These are phyloP conservation scores for Cyclura pinguis DNA, from an alignment of 2,797 vertebrate species.

Conservation along the genomic window DNA sequence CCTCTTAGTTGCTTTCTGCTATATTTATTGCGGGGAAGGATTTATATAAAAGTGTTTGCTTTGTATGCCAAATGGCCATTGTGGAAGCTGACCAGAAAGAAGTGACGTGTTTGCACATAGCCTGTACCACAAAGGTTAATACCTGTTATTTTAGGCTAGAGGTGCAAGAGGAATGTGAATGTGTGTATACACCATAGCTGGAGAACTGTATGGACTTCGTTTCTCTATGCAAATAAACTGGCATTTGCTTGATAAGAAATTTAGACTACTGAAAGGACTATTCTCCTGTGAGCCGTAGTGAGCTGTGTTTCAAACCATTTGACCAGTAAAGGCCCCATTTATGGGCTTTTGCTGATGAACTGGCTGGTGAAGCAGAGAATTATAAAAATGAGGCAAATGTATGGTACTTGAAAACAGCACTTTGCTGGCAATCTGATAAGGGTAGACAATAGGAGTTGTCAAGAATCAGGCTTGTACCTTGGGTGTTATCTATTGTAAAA, in stretches of 20 bases:
- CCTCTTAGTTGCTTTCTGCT: slow-evolving; percentile 45
- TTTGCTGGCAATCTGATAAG: neutral
- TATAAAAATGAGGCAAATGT: slow-evolving; percentile 9
- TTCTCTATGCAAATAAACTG: neutral
- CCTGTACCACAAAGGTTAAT: slow-evolving; percentile 45
- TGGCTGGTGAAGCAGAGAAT: neutral
- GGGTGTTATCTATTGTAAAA: slow-evolving; percentile 40
- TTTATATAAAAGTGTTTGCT: slow-evolving; percentile 56
- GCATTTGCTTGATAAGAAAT: neutral
- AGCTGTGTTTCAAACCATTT: slow-evolving; percentile 8
- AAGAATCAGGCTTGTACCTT: slow-evolving; percentile 47
- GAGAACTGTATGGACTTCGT: slow-evolving; percentile 24
- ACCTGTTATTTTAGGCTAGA: slow-evolving; percentile 50
- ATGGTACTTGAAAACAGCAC: neutral
- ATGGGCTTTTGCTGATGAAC: neutral
- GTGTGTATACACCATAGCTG: slow-evolving; percentile 55
- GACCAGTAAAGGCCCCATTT: neutral
- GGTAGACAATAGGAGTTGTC: slow-evolving; percentile 2
- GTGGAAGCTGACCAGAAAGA: slow-evolving; percentile 77
- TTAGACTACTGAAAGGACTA: neutral
- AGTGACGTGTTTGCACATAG: slow-evolving; percentile 72
- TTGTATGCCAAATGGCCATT: slow-evolving; percentile 64
- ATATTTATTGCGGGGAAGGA: slow-evolving; percentile 65
- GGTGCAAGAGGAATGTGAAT: slow-evolving; percentile 60
- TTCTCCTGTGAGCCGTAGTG: neutral